These are phyloP conservation scores for Julus scanicus DNA, from an alignment of 2,888 invertebrate species.

Conservation along the genomic window DNA sequence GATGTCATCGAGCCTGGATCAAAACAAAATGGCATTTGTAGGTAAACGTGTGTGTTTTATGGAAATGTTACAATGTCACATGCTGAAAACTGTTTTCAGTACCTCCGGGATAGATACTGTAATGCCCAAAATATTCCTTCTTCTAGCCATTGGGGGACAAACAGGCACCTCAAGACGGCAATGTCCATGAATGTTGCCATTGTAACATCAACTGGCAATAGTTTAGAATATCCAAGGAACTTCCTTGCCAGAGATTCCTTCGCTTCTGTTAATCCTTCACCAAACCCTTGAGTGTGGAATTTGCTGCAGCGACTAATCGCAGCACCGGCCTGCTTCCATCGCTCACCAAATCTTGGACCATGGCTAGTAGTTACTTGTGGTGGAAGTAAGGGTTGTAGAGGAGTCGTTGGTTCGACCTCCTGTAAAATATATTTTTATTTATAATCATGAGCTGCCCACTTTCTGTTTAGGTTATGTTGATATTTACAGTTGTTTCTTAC, in stretches of 20 bases:
- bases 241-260: conserved; percentile 18
- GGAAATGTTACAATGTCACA: not conserved
- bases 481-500: conserved; percentile 12
- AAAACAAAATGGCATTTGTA: conserved; percentile 15
- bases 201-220: conserved; percentile 53
- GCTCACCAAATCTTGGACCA: conserved; percentile 32
- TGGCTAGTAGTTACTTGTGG: not conserved
- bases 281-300: conserved; percentile 16
- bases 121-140: conserved; percentile 98
- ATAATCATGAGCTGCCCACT: too few species aligned
- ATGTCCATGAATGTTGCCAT: conserved; percentile 97
- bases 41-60: not conserved
- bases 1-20: conserved; percentile 81
- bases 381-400: not conserved
- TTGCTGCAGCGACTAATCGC: conserved; percentile 56
- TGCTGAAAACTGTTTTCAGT: not conserved
- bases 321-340: conserved; percentile 56
- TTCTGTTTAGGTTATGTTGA: not conserved
- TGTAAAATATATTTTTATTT: not conserved
- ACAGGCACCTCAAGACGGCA: conserved; percentile 92
- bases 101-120: conserved; percentile 90
- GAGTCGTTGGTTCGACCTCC: not conserved
- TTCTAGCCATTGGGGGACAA: conserved; percentile 97
- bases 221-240: conserved; percentile 8
- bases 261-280: conserved; percentile 49